Evolutionary conservation across 2,797 vertebrate species (phyloP).

Genomic region (Enteromius unitaeniatus): DNA sequence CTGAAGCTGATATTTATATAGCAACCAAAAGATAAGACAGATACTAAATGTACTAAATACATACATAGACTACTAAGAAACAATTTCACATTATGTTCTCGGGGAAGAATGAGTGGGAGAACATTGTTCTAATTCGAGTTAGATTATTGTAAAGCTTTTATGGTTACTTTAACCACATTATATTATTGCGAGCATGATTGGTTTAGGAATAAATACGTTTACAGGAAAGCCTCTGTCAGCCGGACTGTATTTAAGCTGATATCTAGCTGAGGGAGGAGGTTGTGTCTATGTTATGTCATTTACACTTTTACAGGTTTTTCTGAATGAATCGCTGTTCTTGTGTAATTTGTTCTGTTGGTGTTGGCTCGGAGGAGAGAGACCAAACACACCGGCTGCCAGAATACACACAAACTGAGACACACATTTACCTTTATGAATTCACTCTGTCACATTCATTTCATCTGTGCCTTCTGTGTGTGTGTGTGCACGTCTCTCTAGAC

Average conservation of each 20-base stretch:
- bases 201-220: conserved; percentile 37
- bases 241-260: conserved; percentile 31
- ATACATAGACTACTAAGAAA: neutral
- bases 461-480: conserved; percentile 39
- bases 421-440: conserved; percentile 53
- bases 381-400: conserved; percentile 63
- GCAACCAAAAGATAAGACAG: neutral
- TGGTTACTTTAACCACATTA: neutral
- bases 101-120: neutral
- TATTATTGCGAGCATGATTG: neutral
- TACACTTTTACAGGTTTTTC: conserved; percentile 68
- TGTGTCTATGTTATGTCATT: conserved; percentile 73
- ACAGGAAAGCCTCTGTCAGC: conserved; percentile 36
- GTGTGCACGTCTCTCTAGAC: conserved; percentile 38
- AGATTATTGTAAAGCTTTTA: neutral
- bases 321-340: conserved; percentile 79
- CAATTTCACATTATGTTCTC: neutral
- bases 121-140: neutral
- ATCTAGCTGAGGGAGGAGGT: conserved; percentile 32
- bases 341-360: conserved; percentile 77
- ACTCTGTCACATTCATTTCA: conserved; percentile 34
- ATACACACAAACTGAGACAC: conserved; percentile 49
- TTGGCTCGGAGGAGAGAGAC: conserved; percentile 72
- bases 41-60: neutral
- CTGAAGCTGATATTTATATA: neutral